Evolutionary conservation across 35 echinoderm and acorn worm genomes (phyloP), one percentile per base, ranked within the genome.

Genomic region (Chiridota heheva): DNA sequence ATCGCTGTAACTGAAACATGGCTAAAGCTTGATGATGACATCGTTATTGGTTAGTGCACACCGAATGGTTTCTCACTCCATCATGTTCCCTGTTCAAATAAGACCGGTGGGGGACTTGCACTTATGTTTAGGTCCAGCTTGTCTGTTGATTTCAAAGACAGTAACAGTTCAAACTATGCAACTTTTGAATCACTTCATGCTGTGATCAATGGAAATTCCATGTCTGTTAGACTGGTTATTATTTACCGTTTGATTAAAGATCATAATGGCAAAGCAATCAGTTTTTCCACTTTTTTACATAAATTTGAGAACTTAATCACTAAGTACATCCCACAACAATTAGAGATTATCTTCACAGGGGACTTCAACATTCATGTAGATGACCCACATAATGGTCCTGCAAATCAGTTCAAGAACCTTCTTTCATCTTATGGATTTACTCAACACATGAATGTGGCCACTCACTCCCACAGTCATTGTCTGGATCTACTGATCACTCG

Each of bases 1-100:
- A 13, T 85, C 36, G 89, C 82, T 49, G 20, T 91, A 8, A 78
- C 70, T 36, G 88, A 90, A 63, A 85, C 81, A 7, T 91, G 89
- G 89, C 57, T 91, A 7, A 79, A 58, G 61, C 42, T 58, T 13
- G 55, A 76, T n/a, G 46, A 90, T 40, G 28, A 63, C 28, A 45
- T 25, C 34, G 22, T 64, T 33, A 48, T 75, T 47, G 49, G 35
- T 5, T 66, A 63, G 27, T 36, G 22, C 13, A 89, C 79, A 42
- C 76, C 76, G 15, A 20, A 4, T 58, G 86, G 86, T 18, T 88
- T 55, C 55, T 40, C 36, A 32, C 58, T 88, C 25, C 40, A 70
- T 49, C 86, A 88, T 70, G 36, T 70, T 10, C 86, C 86, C 2
- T 49, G 87, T 12, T 22, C 24, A 28, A 0, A 72, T 18, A 68